phyloP scores from a whole-genome alignment of 2,888 invertebrate species.

The Argynnis bischoffii region DNA sequence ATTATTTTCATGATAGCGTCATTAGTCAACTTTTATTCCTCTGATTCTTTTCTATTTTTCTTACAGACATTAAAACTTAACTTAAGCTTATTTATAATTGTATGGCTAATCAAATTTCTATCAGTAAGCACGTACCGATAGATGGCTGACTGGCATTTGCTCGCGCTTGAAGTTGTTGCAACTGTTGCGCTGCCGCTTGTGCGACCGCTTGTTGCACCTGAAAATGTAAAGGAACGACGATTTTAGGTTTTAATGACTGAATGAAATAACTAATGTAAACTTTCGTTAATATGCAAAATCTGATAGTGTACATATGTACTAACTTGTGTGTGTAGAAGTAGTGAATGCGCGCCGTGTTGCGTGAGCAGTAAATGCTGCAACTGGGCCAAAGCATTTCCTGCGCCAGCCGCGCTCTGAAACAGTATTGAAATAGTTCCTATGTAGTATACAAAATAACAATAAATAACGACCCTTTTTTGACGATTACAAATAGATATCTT shows the following conservation, averaged over 20 bases:
- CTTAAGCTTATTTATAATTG: too few relatives aligned
- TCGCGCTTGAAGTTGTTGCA: constrained; percentile 88
- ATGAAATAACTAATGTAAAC: neutral
- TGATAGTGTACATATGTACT: neutral
- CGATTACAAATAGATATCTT: neutral
- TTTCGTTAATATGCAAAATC: neutral
- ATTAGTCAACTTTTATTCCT: too few relatives aligned
- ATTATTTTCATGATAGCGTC: too few relatives aligned
- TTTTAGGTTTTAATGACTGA: neutral
- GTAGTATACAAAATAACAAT: neutral
- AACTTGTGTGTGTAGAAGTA: constrained; percentile 74
- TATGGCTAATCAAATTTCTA: too few relatives aligned
- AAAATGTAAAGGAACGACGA: constrained; percentile 6
- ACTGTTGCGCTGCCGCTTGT: constrained; percentile 92
- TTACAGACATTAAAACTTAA: too few relatives aligned
- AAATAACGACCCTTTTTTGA: too few relatives aligned
- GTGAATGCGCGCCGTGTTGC: constrained; percentile 74
- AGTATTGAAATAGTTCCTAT: neutral
- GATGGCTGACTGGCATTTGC: constrained; percentile 50
- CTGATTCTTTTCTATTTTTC: too few relatives aligned
- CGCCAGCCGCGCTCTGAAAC: constrained; percentile 65
- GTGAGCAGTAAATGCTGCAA: constrained; percentile 74
- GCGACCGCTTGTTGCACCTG: constrained; percentile 92
- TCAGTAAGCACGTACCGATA: constrained; percentile 34
- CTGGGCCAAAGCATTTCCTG: constrained; percentile 72